Evolutionary conservation across 37 sponge, comb jelly and placozoan genomes (phyloP).

Genomic region (Corticium candelabrum): DNA sequence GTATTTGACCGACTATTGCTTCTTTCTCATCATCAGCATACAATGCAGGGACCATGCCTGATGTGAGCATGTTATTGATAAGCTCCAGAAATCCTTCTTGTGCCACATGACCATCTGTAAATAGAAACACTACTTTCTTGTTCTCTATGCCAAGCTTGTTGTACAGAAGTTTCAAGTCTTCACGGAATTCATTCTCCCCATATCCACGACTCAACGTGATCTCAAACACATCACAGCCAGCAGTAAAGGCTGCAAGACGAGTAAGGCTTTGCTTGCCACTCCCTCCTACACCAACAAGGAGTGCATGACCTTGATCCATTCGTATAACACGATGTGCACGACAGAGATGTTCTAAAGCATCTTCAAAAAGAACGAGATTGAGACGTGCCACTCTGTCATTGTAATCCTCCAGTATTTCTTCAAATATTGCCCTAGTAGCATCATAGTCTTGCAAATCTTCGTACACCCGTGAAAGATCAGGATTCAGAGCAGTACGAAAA

Average conservation of each 20-base stretch:
- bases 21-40: constrained; percentile 98
- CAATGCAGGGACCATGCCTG: constrained; percentile 97
- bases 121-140: constrained; percentile 95
- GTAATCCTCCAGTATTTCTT: constrained; percentile 84
- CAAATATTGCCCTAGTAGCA: constrained; percentile 78
- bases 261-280: constrained; percentile 94
- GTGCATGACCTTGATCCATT: constrained; percentile 92
- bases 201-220: constrained; percentile 93
- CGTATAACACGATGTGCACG: constrained; percentile 88
- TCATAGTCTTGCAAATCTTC: constrained; percentile 90
- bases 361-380: constrained; percentile 97
- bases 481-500: constrained; percentile 75
- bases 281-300: constrained; percentile 96
- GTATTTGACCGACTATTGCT: constrained; percentile 21
- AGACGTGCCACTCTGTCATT: constrained; percentile 77
- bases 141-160: constrained; percentile 91
- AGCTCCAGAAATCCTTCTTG: constrained; percentile 98
- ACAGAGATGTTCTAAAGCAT: constrained; percentile 93
- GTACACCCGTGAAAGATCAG: constrained; percentile 81
- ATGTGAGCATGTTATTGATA: constrained; percentile 98
- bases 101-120: constrained; percentile 97
- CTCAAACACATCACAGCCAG: constrained; percentile 95
- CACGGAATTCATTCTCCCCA: constrained; percentile 93
- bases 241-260: constrained; percentile 91
- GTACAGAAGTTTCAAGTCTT: constrained; percentile 93